These are phyloP conservation scores for Manduca sexta DNA, from an alignment of 1,140 invertebrate genomes.

Conservation along the genomic window DNA sequence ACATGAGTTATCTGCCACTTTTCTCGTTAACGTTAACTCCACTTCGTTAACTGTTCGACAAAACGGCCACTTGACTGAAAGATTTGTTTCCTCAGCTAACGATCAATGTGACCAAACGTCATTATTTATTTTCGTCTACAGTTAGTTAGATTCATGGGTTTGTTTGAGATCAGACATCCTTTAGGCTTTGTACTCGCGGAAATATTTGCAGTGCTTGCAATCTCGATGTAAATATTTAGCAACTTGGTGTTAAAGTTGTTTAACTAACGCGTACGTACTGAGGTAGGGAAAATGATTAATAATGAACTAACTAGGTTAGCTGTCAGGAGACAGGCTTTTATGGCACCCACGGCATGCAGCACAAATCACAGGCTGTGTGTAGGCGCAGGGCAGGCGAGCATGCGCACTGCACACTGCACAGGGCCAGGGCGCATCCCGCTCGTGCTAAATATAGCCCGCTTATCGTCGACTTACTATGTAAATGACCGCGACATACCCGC, in stretches of 20 bases:
- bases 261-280: too few species aligned
- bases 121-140: not conserved
- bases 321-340: too few species aligned
- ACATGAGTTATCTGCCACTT: constrained; percentile 60
- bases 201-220: too few species aligned
- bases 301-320: too few species aligned
- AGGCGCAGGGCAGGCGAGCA: constrained; percentile 32
- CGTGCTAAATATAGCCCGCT: constrained; percentile 67
- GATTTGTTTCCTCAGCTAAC: constrained; percentile 30
- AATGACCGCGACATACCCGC: constrained; percentile 61
- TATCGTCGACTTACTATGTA: constrained; percentile 68
- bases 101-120: not conserved
- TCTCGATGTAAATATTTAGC: too few species aligned
- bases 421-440: constrained; percentile 42
- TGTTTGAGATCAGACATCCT: not conserved
- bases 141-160: not conserved
- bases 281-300: too few species aligned
- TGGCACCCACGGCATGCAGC: too few species aligned
- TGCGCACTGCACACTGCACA: too few species aligned
- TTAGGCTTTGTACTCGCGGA: too few species aligned
- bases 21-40: constrained; percentile 58
- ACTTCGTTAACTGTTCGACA: constrained; percentile 35
- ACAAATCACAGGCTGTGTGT: constrained; percentile 11
- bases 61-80: constrained; percentile 43
- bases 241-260: too few species aligned